Evolutionary conservation across 2,113 vertebrate genomes (phyloP).

Genomic region (Tympanuchus pallidicinctus): DNA sequence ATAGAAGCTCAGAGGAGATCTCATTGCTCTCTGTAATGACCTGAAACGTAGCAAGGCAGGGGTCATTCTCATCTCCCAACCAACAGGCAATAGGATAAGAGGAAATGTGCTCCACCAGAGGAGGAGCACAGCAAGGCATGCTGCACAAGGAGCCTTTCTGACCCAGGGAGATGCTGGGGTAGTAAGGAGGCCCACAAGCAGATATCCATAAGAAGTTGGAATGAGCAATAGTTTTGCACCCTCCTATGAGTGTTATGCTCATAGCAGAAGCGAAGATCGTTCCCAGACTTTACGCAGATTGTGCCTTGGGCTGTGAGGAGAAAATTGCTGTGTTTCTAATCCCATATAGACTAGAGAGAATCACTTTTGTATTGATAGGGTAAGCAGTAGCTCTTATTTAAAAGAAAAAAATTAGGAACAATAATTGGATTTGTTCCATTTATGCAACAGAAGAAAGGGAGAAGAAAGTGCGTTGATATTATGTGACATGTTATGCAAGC

Average conservation of each 20-base stretch:
- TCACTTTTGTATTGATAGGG: rapidly evolving
- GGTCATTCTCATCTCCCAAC: no score
- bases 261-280: not conserved
- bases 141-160: not conserved
- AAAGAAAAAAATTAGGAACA: not conserved
- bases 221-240: not conserved
- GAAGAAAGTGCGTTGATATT: not conserved
- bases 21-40: no score
- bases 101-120: no score
- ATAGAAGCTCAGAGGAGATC: no score
- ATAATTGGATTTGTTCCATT: not conserved
- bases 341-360: not conserved
- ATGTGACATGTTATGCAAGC: not conserved
- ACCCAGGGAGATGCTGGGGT: not conserved
- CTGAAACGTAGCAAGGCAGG: no score
- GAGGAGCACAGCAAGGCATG: not conserved
- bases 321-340: not conserved
- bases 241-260: not conserved
- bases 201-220: not conserved
- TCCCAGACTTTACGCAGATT: not conserved
- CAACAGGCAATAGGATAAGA: no score
- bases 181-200: not conserved
- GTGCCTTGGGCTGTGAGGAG: not conserved
- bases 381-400: not conserved
- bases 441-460: not conserved